These are phyloP conservation scores for Criorhina ranunculi DNA, from an alignment of 2,888 invertebrate genomes.

Conservation along the genomic window DNA sequence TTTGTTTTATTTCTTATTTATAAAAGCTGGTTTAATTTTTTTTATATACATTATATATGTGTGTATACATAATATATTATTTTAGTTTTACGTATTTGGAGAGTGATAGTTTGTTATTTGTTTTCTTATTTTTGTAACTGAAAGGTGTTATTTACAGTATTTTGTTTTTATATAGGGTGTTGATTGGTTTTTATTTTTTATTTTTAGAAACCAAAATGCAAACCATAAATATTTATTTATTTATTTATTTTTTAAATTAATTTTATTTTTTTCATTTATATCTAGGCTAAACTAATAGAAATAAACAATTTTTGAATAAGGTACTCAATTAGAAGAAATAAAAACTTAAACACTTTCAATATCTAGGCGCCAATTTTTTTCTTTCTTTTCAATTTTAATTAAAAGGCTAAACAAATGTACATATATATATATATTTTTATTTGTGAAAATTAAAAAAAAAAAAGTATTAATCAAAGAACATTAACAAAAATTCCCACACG, in stretches of 20 bases:
- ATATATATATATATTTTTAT: slow-evolving; percentile 6
- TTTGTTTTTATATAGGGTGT: slow-evolving; percentile 15
- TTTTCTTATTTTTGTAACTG: slow-evolving; percentile 59
- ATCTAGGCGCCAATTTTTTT: slow-evolving; percentile 53
- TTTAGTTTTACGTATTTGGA: slow-evolving; percentile 50
- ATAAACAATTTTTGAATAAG: slow-evolving; percentile 34
- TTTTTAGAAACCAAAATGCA: slow-evolving; percentile 50
- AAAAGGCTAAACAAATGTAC: slow-evolving; percentile 33
- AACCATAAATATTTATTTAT: slow-evolving; percentile 30
- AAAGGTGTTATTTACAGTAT: slow-evolving; percentile 63
- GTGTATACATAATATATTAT: slow-evolving; percentile 36
- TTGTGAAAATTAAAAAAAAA: slow-evolving; percentile 17
- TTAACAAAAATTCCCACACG: not conserved
- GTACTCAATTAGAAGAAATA: slow-evolving; percentile 31
- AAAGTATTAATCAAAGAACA: not conserved
- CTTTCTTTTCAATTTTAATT: slow-evolving; percentile 21
- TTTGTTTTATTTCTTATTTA: slow-evolving; percentile 27
- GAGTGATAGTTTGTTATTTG: slow-evolving; percentile 48
- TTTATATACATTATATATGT: slow-evolving; percentile 23
- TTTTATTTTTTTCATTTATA: slow-evolving; percentile 10
- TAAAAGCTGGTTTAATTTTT: slow-evolving; percentile 50
- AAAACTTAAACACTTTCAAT: slow-evolving; percentile 48
- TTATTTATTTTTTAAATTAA: no score
- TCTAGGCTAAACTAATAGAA: slow-evolving; percentile 23
- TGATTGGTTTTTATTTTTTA: not conserved